Conservation (phyloP, 2,113 vertebrate genomes). For the mouse (Mus musculus) region GRCm39 chr7:124766001-124766500, state of each 20-base stretch:
- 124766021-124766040: neutral
- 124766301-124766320: constrained; percentile 81
- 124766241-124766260: constrained; percentile 80
- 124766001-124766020: neutral
- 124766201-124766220: constrained; percentile 88
- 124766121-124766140: neutral
- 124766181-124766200: constrained; percentile 81
- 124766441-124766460: neutral
- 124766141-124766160: constrained; percentile 39
- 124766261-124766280: constrained; percentile 85
- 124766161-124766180: constrained; percentile 75
- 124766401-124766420: neutral
- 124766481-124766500: neutral
- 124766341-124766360: constrained; percentile 83
- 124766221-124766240: constrained; percentile 80
- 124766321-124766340: constrained; percentile 82
- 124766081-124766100: neutral
- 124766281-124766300: constrained; percentile 83
- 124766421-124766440: constrained; percentile 31
- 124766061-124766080: accelerated
- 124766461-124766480: neutral
- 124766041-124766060: neutral
- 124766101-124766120: neutral
- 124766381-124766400: constrained; percentile 81
- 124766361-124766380: constrained; percentile 79